phyloP scores from a whole-genome alignment of 1,140 invertebrate genomes.

The Orussus abietinus region DNA sequence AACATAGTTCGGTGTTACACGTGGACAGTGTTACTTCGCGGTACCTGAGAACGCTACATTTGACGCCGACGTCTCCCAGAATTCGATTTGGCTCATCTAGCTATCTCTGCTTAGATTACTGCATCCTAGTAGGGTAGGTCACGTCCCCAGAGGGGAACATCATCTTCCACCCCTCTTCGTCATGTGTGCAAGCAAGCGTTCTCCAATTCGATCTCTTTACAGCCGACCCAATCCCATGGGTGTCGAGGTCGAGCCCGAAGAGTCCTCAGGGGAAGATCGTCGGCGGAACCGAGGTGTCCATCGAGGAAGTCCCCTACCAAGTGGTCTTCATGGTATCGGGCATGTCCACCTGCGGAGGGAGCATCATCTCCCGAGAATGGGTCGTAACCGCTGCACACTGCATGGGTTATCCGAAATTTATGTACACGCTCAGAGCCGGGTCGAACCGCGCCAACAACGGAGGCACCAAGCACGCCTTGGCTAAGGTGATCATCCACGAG shows the following conservation, averaged over 20 bases:
- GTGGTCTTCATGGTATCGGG: constrained; percentile 52
- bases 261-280: constrained; percentile 59
- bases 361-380: constrained; percentile 55
- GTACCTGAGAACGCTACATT: no score
- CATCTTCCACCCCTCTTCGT: no score
- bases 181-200: no score
- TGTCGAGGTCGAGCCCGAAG: constrained; percentile 4
- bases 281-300: constrained; percentile 56
- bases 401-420: neutral
- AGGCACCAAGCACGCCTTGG: constrained; percentile 14
- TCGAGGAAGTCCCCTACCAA: constrained; percentile 60
- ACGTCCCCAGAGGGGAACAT: no score
- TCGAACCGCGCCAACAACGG: constrained; percentile 4
- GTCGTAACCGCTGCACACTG: constrained; percentile 64
- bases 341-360: constrained; percentile 59
- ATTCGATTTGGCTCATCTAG: no score
- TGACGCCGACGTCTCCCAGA: no score
- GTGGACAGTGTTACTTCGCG: no score
- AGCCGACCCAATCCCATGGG: no score
- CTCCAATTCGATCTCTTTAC: no score
- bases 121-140: no score
- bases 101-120: no score
- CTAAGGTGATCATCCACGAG: constrained; percentile 13
- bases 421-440: constrained; percentile 13
- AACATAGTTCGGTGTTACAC: no score